Conservation (phyloP, 2,888 invertebrate species). For the Pandemis cinnamomeana region DNA sequence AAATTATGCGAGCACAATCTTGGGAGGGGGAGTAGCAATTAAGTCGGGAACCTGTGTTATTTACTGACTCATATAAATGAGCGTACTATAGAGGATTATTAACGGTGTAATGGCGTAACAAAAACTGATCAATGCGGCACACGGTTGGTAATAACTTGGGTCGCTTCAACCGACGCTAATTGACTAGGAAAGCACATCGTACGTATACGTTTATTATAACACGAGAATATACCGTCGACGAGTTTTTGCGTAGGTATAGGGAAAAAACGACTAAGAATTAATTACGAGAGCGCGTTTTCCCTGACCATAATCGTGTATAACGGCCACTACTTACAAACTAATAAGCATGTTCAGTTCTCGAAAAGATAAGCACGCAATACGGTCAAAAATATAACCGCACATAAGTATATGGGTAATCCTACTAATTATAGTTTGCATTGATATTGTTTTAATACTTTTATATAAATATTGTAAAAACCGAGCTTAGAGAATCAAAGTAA, state of each 20-base stretch:
- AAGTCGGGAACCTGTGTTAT: constrained; percentile 64
- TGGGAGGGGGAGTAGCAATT: constrained; percentile 68
- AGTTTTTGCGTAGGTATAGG: constrained; percentile 26
- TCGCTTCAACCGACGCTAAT: constrained; percentile 43
- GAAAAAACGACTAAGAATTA: constrained; percentile 31
- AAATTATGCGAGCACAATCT: constrained; percentile 71
- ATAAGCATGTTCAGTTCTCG: not conserved
- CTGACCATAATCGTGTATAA: constrained; percentile 2
- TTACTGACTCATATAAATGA: constrained; percentile 60
- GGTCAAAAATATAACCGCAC: no score
- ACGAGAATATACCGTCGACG: constrained; percentile 18
- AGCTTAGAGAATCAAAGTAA: no score
- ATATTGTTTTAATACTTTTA: no score
- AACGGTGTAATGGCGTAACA: constrained; percentile 49
- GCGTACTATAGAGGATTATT: constrained; percentile 52
- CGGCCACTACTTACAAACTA: constrained; percentile 3
- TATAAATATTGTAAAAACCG: no score
- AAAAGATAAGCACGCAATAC: no score
- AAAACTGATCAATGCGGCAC: constrained; percentile 47
- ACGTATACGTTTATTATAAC: constrained; percentile 29
- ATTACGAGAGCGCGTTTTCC: constrained; percentile 25
- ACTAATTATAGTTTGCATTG: no score
- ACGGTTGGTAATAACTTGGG: constrained; percentile 42
- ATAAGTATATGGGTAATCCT: no score
- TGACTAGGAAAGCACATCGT: constrained; percentile 45